Conservation (phyloP, 2,113 vertebrate species). For the Tichodroma muraria region DNA sequence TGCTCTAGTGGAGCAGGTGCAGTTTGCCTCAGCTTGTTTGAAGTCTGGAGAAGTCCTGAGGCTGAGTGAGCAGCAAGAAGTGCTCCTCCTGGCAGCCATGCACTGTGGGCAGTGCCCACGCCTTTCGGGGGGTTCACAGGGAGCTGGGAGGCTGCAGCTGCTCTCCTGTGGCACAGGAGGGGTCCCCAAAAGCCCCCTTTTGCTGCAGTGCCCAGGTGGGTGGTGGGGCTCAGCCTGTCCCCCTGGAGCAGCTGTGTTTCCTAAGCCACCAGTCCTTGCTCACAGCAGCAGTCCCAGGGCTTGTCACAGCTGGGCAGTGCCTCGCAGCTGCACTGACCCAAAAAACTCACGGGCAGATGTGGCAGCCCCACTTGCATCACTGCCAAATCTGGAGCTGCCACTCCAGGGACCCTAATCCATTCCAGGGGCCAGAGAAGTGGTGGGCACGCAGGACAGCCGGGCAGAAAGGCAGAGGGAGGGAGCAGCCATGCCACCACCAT, state of each 20-base stretch:
- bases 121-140: not conserved
- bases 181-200: not conserved
- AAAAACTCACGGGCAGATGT: not conserved
- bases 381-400: not conserved
- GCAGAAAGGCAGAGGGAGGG: not conserved
- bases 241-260: not conserved
- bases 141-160: not conserved
- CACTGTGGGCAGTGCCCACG: not conserved
- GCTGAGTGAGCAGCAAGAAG: not conserved
- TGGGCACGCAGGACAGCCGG: too few relatives aligned
- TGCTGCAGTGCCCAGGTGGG: not conserved
- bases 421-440: not conserved
- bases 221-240: not conserved
- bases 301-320: not conserved
- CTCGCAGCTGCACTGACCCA: rapidly evolving
- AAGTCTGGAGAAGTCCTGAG: not conserved
- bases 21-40: not conserved
- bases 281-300: not conserved
- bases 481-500: not conserved
- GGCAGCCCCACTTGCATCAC: not conserved
- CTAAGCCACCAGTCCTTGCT: not conserved
- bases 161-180: not conserved
- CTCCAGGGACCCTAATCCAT: not conserved
- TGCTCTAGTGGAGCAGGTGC: not conserved
- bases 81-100: not conserved